Evolutionary conservation across 2,888 invertebrate genomes (phyloP), one percentile per base, ranked within the genome.

Genomic region (Spisula subtruncata): DNA sequence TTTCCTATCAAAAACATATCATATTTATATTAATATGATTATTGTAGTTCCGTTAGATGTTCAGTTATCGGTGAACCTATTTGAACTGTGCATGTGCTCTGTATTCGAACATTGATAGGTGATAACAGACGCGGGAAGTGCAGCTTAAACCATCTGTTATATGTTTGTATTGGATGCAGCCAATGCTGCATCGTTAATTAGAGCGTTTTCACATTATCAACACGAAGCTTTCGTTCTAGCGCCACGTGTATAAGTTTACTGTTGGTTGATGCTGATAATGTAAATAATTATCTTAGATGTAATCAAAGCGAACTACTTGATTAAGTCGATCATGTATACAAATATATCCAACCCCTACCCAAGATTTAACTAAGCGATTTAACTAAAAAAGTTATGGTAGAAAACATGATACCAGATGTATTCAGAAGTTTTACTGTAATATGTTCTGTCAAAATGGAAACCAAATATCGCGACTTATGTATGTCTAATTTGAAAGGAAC

Each of bases 81-180:
- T n/a, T n/a, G 25, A 66, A 66, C 25, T 25, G 10, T 25, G 12
- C 60, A 66, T 66, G 10, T n/a, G n/a, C 16, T 32, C 32, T 75
- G 32, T 32, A 75, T n/a, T n/a, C n/a, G n/a, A n/a, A n/a, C n/a
- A n/a, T 35, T 75, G 32, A 60, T n/a, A n/a, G 20, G 60, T 75
- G 35, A 35, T 18, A 35, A 35, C 75, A 75, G 25, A 75, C 75
- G 25, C n/a, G 29, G 16, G 18, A 16, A 75, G 2, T 75, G 14
- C 32, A 4, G 75, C 35, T 35, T 8, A 16, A n/a, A 32, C 4
- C 75, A 35, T 75, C 32, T 35, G 75, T 18, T 75, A 32, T 10
- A 10, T 75, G 75, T 75, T 75, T 75, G 18, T 75, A 32, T 35
- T 75, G 29, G 75, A 75, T 75, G 75, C 75, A 75, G 32, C 35